Base-by-base conservation (phyloP, 2,888 invertebrate species). In the Leucoptera coffeella region DNA sequence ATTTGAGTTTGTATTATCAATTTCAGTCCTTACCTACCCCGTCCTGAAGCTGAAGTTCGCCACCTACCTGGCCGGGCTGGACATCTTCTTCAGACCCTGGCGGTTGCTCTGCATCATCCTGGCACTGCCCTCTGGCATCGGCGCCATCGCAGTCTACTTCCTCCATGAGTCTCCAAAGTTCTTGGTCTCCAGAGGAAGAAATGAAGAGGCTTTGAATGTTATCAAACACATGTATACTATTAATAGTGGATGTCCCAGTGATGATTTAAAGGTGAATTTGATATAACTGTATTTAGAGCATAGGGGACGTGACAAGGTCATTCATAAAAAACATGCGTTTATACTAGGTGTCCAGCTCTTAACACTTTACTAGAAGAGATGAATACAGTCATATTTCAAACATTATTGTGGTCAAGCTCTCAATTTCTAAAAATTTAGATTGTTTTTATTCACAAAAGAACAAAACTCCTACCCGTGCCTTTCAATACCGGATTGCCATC, bases 111-210 rank as follows among this genome's bases (percentile, higher is more conserved):
- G 85, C 13, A 64, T 82, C 1, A 44, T 57, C 2, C 38, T 62
- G 20, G 55, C 64, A 0, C 20, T 67, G 9, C 67, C 67, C 0
- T 44, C 51, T 6, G 65, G 62, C 0, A 22, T 80, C 0, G 75
- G 84, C 26, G 77, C 77, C 0, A 10, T 78, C 0, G 69, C 77
- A 5, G 58, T 81, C 9, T 55, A 67, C 22, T 65, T 67, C 33
- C 71, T 82, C 40, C 81, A 86, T 1, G 89, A 90, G 47, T 88
- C 84, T 28, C 89, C 90, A 0, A 85, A 85, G 47, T 89, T 82
- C 45, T 59, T 82, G 27, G 69, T 80, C 11, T 75, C 80, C 14
- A 74, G 75, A 34, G 81, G 81, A 0, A 60, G 73, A 32, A 58
- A 62, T 2, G 71, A 76, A 0, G 74, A 77, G 32, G 82, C 86